Base-by-base conservation (phyloP, 1,140 invertebrate species). In the Zaprionus africanus region DNA sequence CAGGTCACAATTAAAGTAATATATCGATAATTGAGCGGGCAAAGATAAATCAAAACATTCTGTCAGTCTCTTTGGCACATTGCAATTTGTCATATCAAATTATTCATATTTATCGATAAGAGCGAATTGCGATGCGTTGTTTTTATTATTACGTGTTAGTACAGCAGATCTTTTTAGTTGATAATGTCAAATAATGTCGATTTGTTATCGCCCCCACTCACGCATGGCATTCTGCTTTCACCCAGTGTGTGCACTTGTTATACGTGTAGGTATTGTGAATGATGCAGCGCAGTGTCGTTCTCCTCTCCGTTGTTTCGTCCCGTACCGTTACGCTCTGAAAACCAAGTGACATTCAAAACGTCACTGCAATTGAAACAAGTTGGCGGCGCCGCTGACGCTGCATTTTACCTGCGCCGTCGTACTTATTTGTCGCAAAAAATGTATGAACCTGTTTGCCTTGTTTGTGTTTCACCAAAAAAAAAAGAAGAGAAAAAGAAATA, bases 381-480 rank as follows among this genome's bases (percentile, higher is more conserved):
- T 73, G 51, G 62, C 69, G 58, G 59, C 70, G 65, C 54, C 70
- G 65, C 54, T 69, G 58, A 78, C 71, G 22, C 17, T 78, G 71
- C 76, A 11, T 61, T 77, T 69, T 57, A 61, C 58, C 61, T 60
- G 43, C 28, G 38, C 28, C 63, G n/a, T n/a, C 67, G 24, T 38
- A 64, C 60, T 72, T 36, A 76, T 85, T 82, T 86, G 79, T 86
- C 76, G 82, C 76, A 58, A 60, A 78, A 73, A 81, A 63, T 74
- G 41, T 73, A 66, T 90, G 86, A 90, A 90, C 85, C 85, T 90
- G 85, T 90, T 90, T 73, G 76, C 86, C 85, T 83, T 81, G 82
- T 87, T 82, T 80, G 69, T 74, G 24, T 76, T 82, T 87, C 67
- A 67, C 60, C 69, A 62, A 64, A 65, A 67, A 72, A 63, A 58